Percentiles rank a stretch among this genome's conserved stretches.
Conservation (phyloP, 2,113 vertebrate species). For the Argyrosomus japonicus region DNA sequence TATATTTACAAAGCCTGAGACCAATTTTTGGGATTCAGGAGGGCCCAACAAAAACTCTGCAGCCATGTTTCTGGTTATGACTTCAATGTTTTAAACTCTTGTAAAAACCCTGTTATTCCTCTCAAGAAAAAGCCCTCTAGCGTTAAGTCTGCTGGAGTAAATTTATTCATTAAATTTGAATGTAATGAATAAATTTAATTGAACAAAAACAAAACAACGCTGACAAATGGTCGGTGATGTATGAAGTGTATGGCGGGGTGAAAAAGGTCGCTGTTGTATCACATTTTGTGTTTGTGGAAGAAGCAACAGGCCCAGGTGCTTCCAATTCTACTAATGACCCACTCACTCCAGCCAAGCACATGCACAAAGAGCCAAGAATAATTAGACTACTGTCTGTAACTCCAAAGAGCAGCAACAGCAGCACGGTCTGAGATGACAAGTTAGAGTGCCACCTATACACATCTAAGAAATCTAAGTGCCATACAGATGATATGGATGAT, state of each 20-base stretch:
- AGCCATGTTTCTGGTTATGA: too few relatives aligned
- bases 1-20: too few relatives aligned
- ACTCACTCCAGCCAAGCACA: slow-evolving; percentile 6
- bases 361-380: slow-evolving; percentile 3
- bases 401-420: neutral
- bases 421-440: neutral
- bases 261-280: neutral
- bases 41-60: too few relatives aligned
- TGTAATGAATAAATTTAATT: neutral
- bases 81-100: too few relatives aligned
- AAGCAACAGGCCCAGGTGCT: slow-evolving; percentile 23
- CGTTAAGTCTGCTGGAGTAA: neutral
- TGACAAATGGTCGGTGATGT: neutral
- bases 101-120: neutral
- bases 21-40: too few relatives aligned
- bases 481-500: neutral
- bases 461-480: neutral
- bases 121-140: neutral
- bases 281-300: slow-evolving; percentile 7
- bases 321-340: neutral
- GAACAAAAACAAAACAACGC: neutral
- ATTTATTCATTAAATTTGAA: neutral
- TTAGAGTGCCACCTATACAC: neutral
- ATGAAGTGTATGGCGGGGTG: neutral
- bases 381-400: neutral